Conservation (phyloP, 2,113 vertebrate genomes). For the Calyptommatus sinebrachiatus region DNA sequence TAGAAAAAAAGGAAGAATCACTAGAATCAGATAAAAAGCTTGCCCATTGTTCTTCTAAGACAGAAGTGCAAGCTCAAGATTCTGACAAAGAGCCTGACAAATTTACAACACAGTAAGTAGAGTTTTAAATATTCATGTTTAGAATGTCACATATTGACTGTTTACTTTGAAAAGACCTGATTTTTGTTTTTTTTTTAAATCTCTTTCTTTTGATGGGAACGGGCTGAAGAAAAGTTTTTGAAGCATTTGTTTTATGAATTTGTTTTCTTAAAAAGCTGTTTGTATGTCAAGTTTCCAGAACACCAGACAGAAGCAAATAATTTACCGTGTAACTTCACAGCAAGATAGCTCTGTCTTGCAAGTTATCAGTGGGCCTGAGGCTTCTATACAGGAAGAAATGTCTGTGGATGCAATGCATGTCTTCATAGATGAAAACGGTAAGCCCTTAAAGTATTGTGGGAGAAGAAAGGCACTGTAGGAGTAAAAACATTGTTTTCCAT, state of each 20-base stretch:
- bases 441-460: conserved; percentile 37
- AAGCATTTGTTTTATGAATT: conserved; percentile 50
- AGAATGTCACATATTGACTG: conserved; percentile 50
- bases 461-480: conserved; percentile 13
- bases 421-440: conserved; percentile 76
- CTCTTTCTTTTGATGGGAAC: conserved; percentile 63
- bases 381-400: conserved; percentile 78
- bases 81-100: conserved; percentile 65
- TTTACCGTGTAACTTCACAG: conserved; percentile 92
- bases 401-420: conserved; percentile 76
- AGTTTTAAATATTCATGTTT: conserved; percentile 53
- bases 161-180: conserved; percentile 53
- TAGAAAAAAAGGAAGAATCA: conserved; percentile 68
- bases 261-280: conserved; percentile 36
- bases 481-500: not conserved
- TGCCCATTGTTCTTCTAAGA: conserved; percentile 54
- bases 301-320: conserved; percentile 88
- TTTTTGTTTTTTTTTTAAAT: conserved; percentile 59
- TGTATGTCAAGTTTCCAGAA: conserved; percentile 85
- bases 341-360: conserved; percentile 95
- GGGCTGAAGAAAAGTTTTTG: conserved; percentile 29
- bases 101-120: conserved; percentile 72
- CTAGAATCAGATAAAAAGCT: conserved; percentile 61
- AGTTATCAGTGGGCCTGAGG: conserved; percentile 94
- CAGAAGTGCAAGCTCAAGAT: conserved; percentile 66